Evolutionary conservation across 2,888 invertebrate species (phyloP).

Genomic region (Allacma fusca): DNA sequence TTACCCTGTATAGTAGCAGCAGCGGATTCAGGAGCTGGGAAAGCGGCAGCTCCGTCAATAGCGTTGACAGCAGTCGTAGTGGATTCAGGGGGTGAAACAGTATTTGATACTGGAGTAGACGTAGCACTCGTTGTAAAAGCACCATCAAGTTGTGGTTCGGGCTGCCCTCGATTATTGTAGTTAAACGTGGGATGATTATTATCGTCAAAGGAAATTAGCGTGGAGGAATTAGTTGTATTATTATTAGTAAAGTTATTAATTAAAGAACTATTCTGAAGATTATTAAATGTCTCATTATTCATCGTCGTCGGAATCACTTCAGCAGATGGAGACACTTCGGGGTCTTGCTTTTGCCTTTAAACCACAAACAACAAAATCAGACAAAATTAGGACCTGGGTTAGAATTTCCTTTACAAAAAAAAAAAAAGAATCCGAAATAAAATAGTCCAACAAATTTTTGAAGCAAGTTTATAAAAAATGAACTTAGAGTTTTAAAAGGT

Average conservation of each 20-base stretch:
- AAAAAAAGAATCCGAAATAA: neutral
- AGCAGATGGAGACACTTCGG: neutral
- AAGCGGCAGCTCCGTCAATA: neutral
- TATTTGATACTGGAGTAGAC: neutral
- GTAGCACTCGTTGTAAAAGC: constrained; percentile 35
- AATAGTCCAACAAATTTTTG: too few species aligned
- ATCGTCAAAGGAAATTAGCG: constrained; percentile 43
- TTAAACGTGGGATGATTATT: constrained; percentile 21
- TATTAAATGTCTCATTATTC: constrained; percentile 38
- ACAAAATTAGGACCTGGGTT: neutral
- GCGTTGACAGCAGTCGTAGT: neutral
- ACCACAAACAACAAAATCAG: constrained; percentile 16
- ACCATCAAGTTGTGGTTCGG: constrained; percentile 40
- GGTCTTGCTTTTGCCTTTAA: constrained; percentile 37
- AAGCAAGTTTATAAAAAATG: neutral
- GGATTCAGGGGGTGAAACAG: neutral
- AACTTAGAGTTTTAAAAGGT: too few species aligned
- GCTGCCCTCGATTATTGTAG: constrained; percentile 27
- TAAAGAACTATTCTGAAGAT: constrained; percentile 42
- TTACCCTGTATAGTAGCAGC: constrained; percentile 12
- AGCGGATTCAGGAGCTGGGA: neutral
- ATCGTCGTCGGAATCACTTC: constrained; percentile 38
- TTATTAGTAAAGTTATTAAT: constrained; percentile 43
- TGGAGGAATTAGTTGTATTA: constrained; percentile 37
- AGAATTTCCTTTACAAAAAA: neutral